Evolutionary conservation across 2,797 vertebrate genomes (phyloP).

Genomic region (Xenentodon cancila): DNA sequence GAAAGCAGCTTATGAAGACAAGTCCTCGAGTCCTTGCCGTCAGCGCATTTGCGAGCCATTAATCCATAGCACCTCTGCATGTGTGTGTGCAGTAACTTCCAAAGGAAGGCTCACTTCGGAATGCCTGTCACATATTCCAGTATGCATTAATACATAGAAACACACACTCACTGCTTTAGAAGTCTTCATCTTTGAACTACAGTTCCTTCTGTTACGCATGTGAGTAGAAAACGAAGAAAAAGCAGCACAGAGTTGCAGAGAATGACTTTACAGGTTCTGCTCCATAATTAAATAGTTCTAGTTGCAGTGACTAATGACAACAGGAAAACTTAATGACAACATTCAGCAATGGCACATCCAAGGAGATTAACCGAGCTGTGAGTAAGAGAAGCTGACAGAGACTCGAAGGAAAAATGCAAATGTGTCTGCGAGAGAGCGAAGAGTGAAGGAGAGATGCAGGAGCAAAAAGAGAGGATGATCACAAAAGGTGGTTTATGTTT

Average conservation of each 20-base stretch:
- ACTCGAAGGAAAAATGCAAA: conserved; percentile 12
- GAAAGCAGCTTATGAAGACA: conserved; percentile 69
- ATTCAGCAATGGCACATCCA: conserved; percentile 52
- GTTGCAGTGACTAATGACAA: conserved; percentile 52
- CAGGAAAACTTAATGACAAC: conserved; percentile 55
- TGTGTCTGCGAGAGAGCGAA: conserved; percentile 14
- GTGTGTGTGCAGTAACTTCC: conserved; percentile 27
- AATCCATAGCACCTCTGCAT: conserved; percentile 67
- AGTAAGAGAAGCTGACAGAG: conserved; percentile 19
- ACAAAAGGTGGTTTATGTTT: conserved; percentile 17
- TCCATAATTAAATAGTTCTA: conserved; percentile 42
- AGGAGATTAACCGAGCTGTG: conserved; percentile 49
- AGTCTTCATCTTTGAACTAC: conserved; percentile 23
- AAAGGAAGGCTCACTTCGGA: conserved; percentile 57
- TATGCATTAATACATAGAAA: conserved; percentile 37
- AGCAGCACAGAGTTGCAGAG: background rate
- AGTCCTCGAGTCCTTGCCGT: conserved; percentile 64
- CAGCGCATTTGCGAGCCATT: conserved; percentile 72
- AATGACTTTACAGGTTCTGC: conserved; percentile 12
- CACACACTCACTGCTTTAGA: conserved; percentile 23
- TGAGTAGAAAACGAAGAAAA: conserved; percentile 18
- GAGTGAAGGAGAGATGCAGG: conserved; percentile 7
- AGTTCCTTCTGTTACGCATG: background rate
- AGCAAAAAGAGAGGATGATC: conserved; percentile 3
- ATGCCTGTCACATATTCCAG: conserved; percentile 51